phyloP scores from a whole-genome alignment of 2,113 vertebrate species.

The Paramisgurnus dabryanus region DNA sequence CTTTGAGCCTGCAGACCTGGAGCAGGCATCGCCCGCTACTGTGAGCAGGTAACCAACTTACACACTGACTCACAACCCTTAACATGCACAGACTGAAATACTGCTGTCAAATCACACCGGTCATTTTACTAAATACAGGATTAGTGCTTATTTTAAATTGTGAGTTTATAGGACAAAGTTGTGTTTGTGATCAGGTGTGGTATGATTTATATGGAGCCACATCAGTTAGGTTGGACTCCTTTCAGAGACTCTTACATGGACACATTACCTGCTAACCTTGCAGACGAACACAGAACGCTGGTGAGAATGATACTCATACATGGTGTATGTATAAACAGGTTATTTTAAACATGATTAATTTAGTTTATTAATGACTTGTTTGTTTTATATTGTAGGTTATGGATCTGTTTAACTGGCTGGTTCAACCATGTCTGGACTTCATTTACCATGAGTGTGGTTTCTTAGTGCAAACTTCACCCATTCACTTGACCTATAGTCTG shows the following conservation, averaged over 20 bases:
- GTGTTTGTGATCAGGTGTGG: slow-evolving; percentile 79
- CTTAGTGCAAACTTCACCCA: slow-evolving; percentile 82
- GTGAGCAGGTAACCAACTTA: slow-evolving; percentile 83
- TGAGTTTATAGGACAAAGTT: neutral
- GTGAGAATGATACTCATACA: slow-evolving; percentile 65
- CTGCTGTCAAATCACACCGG: no score
- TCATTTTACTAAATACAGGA: no score
- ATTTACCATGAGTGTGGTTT: slow-evolving; percentile 77
- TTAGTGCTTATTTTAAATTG: no score
- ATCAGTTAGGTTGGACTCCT: slow-evolving; percentile 88
- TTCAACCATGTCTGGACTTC: slow-evolving; percentile 88
- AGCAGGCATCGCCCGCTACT: slow-evolving; percentile 91
- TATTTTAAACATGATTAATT: neutral
- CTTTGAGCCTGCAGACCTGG: slow-evolving; percentile 88
- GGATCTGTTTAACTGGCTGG: slow-evolving; percentile 86
- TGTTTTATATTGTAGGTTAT: slow-evolving; percentile 72
- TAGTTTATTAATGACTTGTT: neutral
- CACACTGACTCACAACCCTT: neutral
- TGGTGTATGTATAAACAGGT: neutral
- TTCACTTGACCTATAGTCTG: slow-evolving; percentile 82
- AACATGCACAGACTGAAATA: neutral
- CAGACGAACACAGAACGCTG: slow-evolving; percentile 77
- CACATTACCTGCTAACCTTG: slow-evolving; percentile 78
- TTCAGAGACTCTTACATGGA: slow-evolving; percentile 89
- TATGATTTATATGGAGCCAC: slow-evolving; percentile 95